phyloP scores from a whole-genome alignment of 2,113 vertebrate genomes.

The Meleagris gallopavo region DNA sequence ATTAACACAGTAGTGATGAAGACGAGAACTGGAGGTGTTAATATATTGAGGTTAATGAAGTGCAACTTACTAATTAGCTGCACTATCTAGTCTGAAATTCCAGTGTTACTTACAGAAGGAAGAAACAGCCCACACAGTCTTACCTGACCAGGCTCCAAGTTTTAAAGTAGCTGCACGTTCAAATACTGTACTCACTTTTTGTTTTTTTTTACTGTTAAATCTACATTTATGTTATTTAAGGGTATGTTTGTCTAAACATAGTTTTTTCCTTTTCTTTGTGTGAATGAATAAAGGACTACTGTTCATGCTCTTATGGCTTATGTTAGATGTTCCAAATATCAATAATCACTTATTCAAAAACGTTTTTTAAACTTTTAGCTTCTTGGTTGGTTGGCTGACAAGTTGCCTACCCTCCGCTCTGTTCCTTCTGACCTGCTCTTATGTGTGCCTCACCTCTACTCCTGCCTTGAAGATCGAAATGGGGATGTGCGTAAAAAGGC shows the following conservation, averaged over 20 bases:
- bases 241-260: not conserved
- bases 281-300: not conserved
- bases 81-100: not conserved
- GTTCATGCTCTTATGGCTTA: not conserved
- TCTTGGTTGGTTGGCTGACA: constrained; percentile 94
- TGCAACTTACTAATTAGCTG: not conserved
- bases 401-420: constrained; percentile 87
- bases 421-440: constrained; percentile 89
- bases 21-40: not conserved
- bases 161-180: not conserved
- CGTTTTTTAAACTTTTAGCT: constrained; percentile 79
- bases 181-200: not conserved
- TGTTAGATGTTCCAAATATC: not conserved
- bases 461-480: constrained; percentile 95
- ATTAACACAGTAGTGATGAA: not conserved
- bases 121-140: not conserved
- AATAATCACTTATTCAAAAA: not conserved
- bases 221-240: not conserved
- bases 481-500: constrained; percentile 97
- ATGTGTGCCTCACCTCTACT: constrained; percentile 90
- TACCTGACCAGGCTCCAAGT: not conserved
- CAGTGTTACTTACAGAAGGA: not conserved
- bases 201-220: not conserved
- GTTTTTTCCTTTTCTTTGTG: not conserved
- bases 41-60: not conserved